Evolutionary conservation across 2,888 invertebrate species (phyloP), one percentile per base, ranked within the genome.

Genomic region (Watsonalla cultraria): DNA sequence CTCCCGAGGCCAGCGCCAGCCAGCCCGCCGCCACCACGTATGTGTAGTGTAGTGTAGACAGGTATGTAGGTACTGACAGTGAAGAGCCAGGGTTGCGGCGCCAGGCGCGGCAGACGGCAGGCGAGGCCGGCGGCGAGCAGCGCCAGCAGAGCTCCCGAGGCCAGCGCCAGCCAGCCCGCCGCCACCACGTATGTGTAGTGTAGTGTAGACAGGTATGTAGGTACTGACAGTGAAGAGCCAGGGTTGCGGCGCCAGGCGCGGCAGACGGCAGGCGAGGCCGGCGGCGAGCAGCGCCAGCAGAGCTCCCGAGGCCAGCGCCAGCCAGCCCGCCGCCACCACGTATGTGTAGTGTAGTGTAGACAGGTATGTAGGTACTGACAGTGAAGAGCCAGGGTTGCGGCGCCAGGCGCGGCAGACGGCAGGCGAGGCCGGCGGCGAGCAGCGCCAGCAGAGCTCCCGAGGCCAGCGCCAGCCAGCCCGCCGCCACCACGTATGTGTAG

Each of bases 71-170:
- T 4, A 24, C 24, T 24, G 24, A 82, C 82, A 9, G 65, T 62
- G 54, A 71, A 71, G n/a, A 84, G 64, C 63, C 68, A 79, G 6
- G 51, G 45, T 33, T 64, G 58, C 4, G 84, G 82, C 55, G 78
- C 79, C n/a, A 51, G 54, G 11, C 59, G 62, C 37, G 81, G 71
- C 57, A 73, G 55, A 11, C 54, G 56, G n/a, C 73, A 64, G 53
- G 68, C 68, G 37, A 59, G 64, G 47, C 61, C 74, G 9, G 70
- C 73, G 58, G 63, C 64, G 35, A 78, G 68, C 54, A 68, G 60
- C 46, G 70, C 70, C 52, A 59, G 54, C 34, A 56, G 52, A 33
- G 63, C 70, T 6, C 64, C 52, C 58, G 56, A 77, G 64, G 54
- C 57, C 49, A n/a, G 54, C 55, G 52, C 60, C 24, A 24, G 24